Percentiles rank a stretch among this genome's conserved stretches.
These are phyloP conservation scores for Andrena marginata DNA, from an alignment of 2,888 invertebrate genomes.

Conservation along the genomic window DNA sequence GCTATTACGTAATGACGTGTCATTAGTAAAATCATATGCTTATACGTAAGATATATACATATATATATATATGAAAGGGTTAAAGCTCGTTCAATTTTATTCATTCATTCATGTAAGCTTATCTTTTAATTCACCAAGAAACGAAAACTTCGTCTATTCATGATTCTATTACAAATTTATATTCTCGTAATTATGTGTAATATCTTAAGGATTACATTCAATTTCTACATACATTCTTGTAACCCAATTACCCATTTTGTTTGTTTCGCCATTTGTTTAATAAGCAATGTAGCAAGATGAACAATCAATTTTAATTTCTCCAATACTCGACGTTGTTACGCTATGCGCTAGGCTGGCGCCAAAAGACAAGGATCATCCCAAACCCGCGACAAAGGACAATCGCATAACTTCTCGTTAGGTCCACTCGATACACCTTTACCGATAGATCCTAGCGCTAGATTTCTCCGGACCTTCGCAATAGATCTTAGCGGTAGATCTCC, in stretches of 20 bases:
- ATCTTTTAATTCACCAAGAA: neutral
- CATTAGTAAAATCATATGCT: slow-evolving; percentile 26
- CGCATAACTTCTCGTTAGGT: too few species aligned
- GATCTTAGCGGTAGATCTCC: too few species aligned
- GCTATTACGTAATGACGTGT: neutral
- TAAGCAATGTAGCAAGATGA: slow-evolving; percentile 3
- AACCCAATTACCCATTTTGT: too few species aligned
- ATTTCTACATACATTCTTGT: too few species aligned
- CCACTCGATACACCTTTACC: too few species aligned
- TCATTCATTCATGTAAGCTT: neutral
- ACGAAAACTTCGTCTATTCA: slow-evolving; percentile 15
- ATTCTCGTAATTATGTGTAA: neutral
- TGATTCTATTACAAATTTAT: slow-evolving; percentile 19
- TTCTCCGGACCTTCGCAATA: too few species aligned
- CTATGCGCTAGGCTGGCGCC: too few species aligned
- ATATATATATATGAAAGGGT: slow-evolving; percentile 17
- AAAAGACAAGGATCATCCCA: too few species aligned
- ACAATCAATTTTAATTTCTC: slow-evolving; percentile 13
- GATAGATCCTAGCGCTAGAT: too few species aligned
- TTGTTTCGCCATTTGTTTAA: too few species aligned
- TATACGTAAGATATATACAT: neutral
- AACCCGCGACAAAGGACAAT: too few species aligned
- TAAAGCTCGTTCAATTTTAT: slow-evolving; percentile 3
- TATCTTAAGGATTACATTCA: too few species aligned
- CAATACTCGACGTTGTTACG: neutral